Percentiles rank a stretch among this genome's conserved stretches.
Conservation (phyloP, 2,797 vertebrate genomes). For the Hyperoplus lanceolatus region DNA sequence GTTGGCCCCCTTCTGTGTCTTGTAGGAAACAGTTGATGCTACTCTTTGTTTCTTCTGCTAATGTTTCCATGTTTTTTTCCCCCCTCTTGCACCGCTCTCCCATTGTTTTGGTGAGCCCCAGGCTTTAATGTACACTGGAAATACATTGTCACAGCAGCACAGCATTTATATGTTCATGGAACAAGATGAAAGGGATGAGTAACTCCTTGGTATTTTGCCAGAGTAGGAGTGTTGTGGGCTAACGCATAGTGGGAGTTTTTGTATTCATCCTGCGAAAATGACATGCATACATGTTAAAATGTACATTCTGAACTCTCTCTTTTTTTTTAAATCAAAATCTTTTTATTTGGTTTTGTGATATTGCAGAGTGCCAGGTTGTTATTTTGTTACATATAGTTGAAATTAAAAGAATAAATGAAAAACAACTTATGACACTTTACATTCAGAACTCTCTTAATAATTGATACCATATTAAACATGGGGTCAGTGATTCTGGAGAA, state of each 20-base stretch:
- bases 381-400: no score
- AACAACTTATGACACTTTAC: no score
- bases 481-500: no score
- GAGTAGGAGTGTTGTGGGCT: background rate
- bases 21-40: slow-evolving; percentile 12
- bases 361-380: no score
- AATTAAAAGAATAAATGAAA: no score
- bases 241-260: background rate
- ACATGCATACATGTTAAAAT: background rate
- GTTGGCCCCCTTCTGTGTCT: slow-evolving; percentile 50
- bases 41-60: slow-evolving; percentile 3
- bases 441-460: no score
- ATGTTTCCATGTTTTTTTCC: background rate
- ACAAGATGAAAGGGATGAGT: slow-evolving; percentile 13
- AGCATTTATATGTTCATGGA: slow-evolving; percentile 14
- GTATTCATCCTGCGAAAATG: background rate
- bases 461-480: no score
- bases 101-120: slow-evolving; percentile 6
- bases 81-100: background rate
- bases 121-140: slow-evolving; percentile 33
- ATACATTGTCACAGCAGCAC: background rate
- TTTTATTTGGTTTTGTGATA: no score
- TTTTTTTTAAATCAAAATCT: no score
- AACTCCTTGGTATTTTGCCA: slow-evolving; percentile 6
- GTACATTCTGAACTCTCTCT: background rate